Conservation (phyloP, 2,113 vertebrate genomes). For the Sapajus apella region DNA sequence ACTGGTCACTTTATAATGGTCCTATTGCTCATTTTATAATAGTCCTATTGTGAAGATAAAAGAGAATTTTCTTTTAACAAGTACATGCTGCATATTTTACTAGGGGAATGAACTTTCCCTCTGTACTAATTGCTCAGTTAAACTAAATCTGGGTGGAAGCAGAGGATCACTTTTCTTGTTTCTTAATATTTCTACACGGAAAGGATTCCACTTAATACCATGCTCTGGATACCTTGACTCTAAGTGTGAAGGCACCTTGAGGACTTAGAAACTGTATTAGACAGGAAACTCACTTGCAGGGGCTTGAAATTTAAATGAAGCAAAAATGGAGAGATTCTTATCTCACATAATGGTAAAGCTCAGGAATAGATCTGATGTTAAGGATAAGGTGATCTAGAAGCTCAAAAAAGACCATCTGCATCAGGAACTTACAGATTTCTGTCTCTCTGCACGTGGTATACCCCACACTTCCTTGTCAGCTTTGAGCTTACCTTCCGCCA, state of each 20-base stretch:
- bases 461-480: neutral
- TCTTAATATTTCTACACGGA: neutral
- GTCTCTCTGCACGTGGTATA: neutral
- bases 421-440: neutral
- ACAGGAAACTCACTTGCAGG: neutral
- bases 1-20: neutral
- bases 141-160: neutral
- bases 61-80: neutral
- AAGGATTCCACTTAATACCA: neutral
- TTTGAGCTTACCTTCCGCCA: neutral
- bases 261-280: neutral
- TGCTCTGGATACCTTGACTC: neutral
- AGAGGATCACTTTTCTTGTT: neutral
- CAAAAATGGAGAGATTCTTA: neutral
- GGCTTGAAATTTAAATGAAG: neutral
- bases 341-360: neutral
- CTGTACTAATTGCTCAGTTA: neutral
- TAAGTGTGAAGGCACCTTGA: neutral
- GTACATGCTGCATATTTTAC: neutral
- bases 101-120: neutral
- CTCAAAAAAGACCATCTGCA: neutral
- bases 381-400: neutral
- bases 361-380: neutral
- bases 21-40: neutral
- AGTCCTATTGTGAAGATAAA: no score